A percentile compares a stretch with the other conserved stretches of the same genome.
These are phyloP conservation scores for Kryptolebias marmoratus DNA, from an alignment of 2,113 vertebrate species.

Conservation along the genomic window DNA sequence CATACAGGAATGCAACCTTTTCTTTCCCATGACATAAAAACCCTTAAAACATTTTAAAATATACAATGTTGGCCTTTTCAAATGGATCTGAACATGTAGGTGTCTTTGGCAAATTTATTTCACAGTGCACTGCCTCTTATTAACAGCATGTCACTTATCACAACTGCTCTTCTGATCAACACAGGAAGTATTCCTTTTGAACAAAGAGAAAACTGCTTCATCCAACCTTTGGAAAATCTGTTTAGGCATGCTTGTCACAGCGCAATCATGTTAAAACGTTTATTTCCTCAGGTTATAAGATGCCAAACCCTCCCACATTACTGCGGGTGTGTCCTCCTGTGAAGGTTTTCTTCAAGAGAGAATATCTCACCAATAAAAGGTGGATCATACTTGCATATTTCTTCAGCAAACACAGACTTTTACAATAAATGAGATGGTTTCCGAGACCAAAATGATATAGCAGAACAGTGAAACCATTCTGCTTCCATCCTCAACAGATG, in stretches of 20 bases:
- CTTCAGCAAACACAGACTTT: not conserved
- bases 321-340: not conserved
- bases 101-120: constrained; percentile 31
- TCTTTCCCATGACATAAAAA: constrained; percentile 14
- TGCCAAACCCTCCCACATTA: not conserved
- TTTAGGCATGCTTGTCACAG: constrained; percentile 15
- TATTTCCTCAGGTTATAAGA: not conserved
- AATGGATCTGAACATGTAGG: constrained; percentile 21
- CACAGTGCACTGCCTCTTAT: constrained; percentile 40
- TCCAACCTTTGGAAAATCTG: constrained; percentile 14
- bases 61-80: constrained; percentile 27
- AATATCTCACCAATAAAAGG: not conserved
- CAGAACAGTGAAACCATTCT: not conserved
- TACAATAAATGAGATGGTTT: constrained; percentile 22
- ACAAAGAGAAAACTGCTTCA: constrained; percentile 8
- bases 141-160: constrained; percentile 42
- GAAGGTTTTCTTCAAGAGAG: not conserved
- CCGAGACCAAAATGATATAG: constrained; percentile 21
- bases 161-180: constrained; percentile 38
- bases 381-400: not conserved
- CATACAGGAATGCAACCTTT: constrained; percentile 1
- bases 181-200: constrained; percentile 11
- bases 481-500: constrained; percentile 10
- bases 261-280: not conserved
- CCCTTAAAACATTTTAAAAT: constrained; percentile 30